Evolutionary conservation across 1,140 invertebrate genomes (phyloP), one percentile per base, ranked within the genome.

Genomic region (Anastrepha obliqua): DNA sequence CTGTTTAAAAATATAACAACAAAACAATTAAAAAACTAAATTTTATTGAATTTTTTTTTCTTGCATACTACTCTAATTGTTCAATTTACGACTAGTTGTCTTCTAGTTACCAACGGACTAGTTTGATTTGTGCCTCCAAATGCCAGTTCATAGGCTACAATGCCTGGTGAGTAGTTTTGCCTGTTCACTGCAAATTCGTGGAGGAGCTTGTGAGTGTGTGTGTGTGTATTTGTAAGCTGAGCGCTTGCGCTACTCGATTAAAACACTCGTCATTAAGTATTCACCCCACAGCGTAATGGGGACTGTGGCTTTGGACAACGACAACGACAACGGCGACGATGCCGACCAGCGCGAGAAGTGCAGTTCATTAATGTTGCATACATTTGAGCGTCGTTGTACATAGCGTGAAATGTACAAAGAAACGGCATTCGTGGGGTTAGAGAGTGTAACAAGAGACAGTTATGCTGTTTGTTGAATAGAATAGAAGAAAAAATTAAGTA

Each of bases 181-280:
- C 29, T 0, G 29, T 29, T 29, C 29, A 29, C 29, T 29, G 67
- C 67, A 42, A 44, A 17, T 62, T 62, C 6, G 60, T 44, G 9
- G 67, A 4, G n/a, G n/a, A n/a, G n/a, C n/a, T n/a, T n/a, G 67
- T 70, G 15, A 13, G 67, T 15, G 4, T 17, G 67, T 13, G 42
- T 70, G 7, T 5, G 67, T 5, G 67, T 70, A 4, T 51, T n/a
- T 51, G 70, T 55, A n/a, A 7, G 8, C 74, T 51, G 2, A 17
- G 67, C 67, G 44, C 67, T 74, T 81, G 47, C 74, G 74, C 74
- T 81, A 81, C 74, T 81, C 74, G 74, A 81, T 81, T 81, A 81
- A 13, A 81, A 51, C 47, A 55, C 74, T 81, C 47, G n/a, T 81
- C 74, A 81, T 81, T 81, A 81, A 81, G 74, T 81, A 81, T 81